Conservation (phyloP, 1,140 invertebrate genomes). For the Littorina saxatilis region DNA sequence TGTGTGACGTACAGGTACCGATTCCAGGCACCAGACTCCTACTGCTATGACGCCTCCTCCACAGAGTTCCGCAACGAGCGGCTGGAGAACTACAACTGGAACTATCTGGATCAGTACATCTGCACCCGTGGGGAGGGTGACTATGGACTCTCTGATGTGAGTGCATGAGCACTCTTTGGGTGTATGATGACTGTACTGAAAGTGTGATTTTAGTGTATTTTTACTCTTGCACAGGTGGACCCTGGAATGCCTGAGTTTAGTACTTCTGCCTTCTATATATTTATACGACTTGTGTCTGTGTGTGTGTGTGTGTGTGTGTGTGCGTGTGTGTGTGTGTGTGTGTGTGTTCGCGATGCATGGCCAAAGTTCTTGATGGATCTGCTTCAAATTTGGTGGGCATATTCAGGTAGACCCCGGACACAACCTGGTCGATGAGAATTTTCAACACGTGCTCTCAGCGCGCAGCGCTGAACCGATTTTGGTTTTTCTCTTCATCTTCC, state of each 20-base stretch:
- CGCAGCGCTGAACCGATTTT: too few species aligned
- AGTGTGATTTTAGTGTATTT: conserved; percentile 3
- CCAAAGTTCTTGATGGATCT: too few species aligned
- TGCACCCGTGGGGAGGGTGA: conserved; percentile 94
- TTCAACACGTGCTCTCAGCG: too few species aligned
- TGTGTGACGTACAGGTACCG: conserved; percentile 72
- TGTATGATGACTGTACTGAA: background rate
- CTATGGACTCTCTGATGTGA: conserved; percentile 89
- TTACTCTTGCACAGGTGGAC: background rate
- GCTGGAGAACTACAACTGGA: conserved; percentile 98
- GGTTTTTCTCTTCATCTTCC: too few species aligned
- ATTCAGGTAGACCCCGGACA: too few species aligned
- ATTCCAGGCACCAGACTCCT: conserved; percentile 94
- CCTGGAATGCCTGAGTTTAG: background rate
- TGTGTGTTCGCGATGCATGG: too few species aligned
- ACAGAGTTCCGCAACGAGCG: conserved; percentile 96
- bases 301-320: too few species aligned
- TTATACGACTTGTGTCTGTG: too few species aligned
- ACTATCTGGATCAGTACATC: conserved; percentile 97
- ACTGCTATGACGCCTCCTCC: conserved; percentile 95
- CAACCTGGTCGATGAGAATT: too few species aligned
- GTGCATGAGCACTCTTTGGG: background rate
- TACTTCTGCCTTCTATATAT: background rate
- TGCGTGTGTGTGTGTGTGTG: background rate
- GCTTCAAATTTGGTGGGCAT: too few species aligned